A percentile compares a stretch with the other conserved stretches of the same genome.
These are phyloP conservation scores for Laterallus jamaicensis DNA, from an alignment of 2,113 vertebrate species.

Conservation along the genomic window DNA sequence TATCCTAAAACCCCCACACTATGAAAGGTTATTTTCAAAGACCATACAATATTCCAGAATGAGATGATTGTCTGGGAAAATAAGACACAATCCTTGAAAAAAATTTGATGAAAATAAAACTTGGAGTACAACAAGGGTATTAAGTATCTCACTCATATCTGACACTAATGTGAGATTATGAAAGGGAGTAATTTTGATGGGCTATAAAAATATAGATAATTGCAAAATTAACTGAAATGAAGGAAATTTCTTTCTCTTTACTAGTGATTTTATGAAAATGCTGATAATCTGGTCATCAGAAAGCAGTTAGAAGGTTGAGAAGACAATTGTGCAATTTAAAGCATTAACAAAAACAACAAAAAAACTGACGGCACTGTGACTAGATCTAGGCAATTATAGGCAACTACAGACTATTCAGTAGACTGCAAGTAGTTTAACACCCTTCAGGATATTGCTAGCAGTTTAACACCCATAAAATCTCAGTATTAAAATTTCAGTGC, in stretches of 20 bases:
- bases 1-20: rapidly evolving
- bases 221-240: neutral
- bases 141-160: neutral
- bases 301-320: neutral
- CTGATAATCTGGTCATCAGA: neutral
- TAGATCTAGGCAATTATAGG: neutral
- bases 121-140: neutral
- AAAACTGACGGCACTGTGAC: neutral
- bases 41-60: neutral
- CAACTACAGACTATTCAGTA: neutral
- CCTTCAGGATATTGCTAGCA: neutral
- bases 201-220: neutral
- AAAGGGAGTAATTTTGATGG: neutral
- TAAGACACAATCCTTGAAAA: neutral
- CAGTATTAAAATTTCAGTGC: neutral
- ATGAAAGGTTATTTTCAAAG: neutral
- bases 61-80: neutral
- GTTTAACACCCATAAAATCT: neutral
- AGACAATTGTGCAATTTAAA: neutral
- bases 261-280: neutral
- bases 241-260: neutral
- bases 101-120: neutral
- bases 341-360: neutral
- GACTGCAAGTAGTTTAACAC: neutral
- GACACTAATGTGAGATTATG: neutral